Percentiles rank a stretch among this genome's conserved stretches.
These are phyloP conservation scores for Drosophila pruinosa DNA, from an alignment of 1,140 invertebrate species.

Conservation along the genomic window DNA sequence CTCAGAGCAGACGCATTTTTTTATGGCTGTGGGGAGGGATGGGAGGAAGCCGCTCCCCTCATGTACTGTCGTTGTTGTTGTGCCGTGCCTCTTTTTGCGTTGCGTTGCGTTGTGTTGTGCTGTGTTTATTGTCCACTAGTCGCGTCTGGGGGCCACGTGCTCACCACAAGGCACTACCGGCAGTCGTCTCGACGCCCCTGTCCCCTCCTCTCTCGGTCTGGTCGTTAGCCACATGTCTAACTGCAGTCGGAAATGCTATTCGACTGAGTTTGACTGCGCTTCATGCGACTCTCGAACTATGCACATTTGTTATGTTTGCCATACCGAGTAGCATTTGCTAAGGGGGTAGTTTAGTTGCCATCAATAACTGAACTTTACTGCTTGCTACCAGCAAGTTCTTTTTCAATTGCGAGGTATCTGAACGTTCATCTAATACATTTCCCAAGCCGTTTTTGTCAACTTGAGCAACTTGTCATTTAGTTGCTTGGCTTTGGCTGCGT, in stretches of 20 bases:
- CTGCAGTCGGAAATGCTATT: constrained; percentile 71
- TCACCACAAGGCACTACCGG: constrained; percentile 22
- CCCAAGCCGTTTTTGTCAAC: not conserved
- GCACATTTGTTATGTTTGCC: constrained; percentile 45
- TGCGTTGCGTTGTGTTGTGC: constrained; percentile 27
- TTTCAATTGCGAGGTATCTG: not conserved
- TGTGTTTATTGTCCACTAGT: constrained; percentile 40
- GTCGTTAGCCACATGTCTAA: constrained; percentile 55
- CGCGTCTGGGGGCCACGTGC: constrained; percentile 41
- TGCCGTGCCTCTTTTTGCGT: constrained; percentile 34
- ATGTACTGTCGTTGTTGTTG: constrained; percentile 25
- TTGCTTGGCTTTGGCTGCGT: not conserved
- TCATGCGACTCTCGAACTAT: constrained; percentile 57
- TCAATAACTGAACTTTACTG: not conserved
- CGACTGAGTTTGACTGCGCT: constrained; percentile 62
- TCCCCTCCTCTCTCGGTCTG: not conserved
- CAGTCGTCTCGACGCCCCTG: not conserved
- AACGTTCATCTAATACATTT: too few relatives aligned
- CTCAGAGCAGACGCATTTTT: constrained; percentile 36
- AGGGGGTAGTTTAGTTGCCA: not conserved
- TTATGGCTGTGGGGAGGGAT: not conserved
- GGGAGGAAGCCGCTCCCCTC: constrained; percentile 25
- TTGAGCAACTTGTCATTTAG: not conserved
- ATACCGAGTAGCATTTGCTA: not conserved
- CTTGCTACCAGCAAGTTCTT: not conserved